Evolutionary conservation across 1,140 invertebrate species (phyloP), one percentile per base, ranked within the genome.

Genomic region (Drosophila funebris): DNA sequence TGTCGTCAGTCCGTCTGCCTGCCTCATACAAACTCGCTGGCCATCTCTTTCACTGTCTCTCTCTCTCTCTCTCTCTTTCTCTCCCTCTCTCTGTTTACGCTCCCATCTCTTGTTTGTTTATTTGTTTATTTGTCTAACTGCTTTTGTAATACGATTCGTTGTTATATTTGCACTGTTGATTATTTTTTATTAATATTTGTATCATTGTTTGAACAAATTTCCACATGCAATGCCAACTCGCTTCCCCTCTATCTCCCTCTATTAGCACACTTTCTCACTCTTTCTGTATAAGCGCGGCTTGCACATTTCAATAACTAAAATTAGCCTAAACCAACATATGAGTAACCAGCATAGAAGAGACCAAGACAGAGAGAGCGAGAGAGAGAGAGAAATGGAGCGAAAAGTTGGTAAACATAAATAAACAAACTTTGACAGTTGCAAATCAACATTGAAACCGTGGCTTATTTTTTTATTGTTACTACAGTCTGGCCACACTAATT

Each of bases 51-150:
- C 41, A 11, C 11, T 11, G 39, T 20, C 18, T 7, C 24, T 16
- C 13, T 22, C 20, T 61, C 13, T 24, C 18, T 56, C 53, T 31
- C 22, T 31, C 37, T 46, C 4, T 31, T 6, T 14, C 14, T 31
- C 5, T 62, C 7, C 24, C 9, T 6, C 7, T 2, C 14, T 18
- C 9, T 36, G 2, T 48, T 9, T 56, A 14, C 43, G 31, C 57
- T 50, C 9, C 29, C 69, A 46, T 60, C 52, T 56, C 48, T 37
- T 76, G 60, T 79, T 82, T 87, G 64, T 88, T 83, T 88, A 68
- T 79, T 82, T 87, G 64, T 88, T 83, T 88, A 68, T 79, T 73
- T 82, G 78, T 66, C 78, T 87, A 88, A 83, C 83, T 83, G 83
- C 78, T 78, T 76, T 87, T 83, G 83, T 87, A 76, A 88, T 79